A percentile compares a stretch with the other conserved stretches of the same genome.
phyloP scores from a whole-genome alignment of 1,140 invertebrate genomes.

The Polyergus mexicanus region DNA sequence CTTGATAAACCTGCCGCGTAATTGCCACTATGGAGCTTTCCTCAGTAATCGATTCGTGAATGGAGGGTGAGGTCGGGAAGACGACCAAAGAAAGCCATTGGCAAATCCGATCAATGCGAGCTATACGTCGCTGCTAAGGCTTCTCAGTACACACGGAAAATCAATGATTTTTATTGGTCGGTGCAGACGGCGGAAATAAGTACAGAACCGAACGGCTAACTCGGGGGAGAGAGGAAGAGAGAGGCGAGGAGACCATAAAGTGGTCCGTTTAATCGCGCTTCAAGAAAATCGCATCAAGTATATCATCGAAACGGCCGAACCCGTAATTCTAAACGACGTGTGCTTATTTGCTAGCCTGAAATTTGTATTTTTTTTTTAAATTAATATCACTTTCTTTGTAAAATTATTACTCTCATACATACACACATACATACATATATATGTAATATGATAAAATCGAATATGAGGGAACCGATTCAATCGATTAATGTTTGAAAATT shows the following conservation, averaged over 20 bases:
- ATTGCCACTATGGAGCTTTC: constrained; percentile 62
- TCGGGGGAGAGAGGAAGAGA: background rate
- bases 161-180: constrained; percentile 51
- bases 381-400: background rate
- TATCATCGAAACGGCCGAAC: background rate
- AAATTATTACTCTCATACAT: background rate
- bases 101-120: constrained; percentile 46
- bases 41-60: constrained; percentile 55
- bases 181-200: constrained; percentile 44
- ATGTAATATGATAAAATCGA: too few species aligned
- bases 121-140: constrained; percentile 16
- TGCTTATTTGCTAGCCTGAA: background rate
- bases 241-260: constrained; percentile 21
- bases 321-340: background rate
- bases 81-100: constrained; percentile 36
- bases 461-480: background rate
- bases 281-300: background rate
- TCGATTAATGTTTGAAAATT: background rate
- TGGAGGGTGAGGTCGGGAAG: background rate
- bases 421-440: background rate
- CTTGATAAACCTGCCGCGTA: constrained; percentile 65
- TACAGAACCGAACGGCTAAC: constrained; percentile 20
- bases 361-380: background rate
- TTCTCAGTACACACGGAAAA: constrained; percentile 46
- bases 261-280: constrained; percentile 37